Evolutionary conservation across 92 coral and sea anemone genomes (phyloP), one percentile per base, ranked within the genome.

Genomic region (Palythoa caribaeorum): DNA sequence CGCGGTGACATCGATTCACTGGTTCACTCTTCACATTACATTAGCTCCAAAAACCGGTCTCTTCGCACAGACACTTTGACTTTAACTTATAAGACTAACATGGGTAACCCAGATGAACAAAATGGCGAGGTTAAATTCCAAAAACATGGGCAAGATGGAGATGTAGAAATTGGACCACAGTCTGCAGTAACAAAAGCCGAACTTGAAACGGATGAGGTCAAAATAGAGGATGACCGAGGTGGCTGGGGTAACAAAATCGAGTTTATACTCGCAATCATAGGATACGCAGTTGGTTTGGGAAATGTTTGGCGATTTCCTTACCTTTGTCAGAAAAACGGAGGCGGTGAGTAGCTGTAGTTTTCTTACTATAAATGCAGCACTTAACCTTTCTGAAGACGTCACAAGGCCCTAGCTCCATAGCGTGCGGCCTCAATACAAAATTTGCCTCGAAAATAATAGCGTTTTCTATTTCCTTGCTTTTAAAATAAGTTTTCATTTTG

Each of bases 241-340:
- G 86, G 86, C 0, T 81, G 86, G 86, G 86, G 86, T 5, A 81
- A 81, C 76, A 81, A 81, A 48, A 3, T 81, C 7, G 86, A 81
- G 60, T 81, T 81, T 68, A 47, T 81, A 21, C 76, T 81, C 19
- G 86, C 86, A 66, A 81, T 81, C 28, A 81, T 81, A 28, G 86
- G 86, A 12, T 81, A 81, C 21, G 86, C 86, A 21, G 86, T 81
- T 50, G 86, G 86, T 48, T 36, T 81, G 62, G 86, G 86, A 28
- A 81, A 81, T 81, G 86, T 81, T 81, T 81, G 86, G 86, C 86
- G 86, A 44, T 81, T 81, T 66, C 86, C 86, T 9, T 81, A 81
- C 44, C 86, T 81, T 48, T 81, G 86, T 40, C 86, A 81, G 59
- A 81, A 81, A 51, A 81, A 81, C 86, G 86, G 86, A 2, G 86